Base-by-base conservation (phyloP, 2,113 vertebrate genomes). In the Edolisoma coerulescens region DNA sequence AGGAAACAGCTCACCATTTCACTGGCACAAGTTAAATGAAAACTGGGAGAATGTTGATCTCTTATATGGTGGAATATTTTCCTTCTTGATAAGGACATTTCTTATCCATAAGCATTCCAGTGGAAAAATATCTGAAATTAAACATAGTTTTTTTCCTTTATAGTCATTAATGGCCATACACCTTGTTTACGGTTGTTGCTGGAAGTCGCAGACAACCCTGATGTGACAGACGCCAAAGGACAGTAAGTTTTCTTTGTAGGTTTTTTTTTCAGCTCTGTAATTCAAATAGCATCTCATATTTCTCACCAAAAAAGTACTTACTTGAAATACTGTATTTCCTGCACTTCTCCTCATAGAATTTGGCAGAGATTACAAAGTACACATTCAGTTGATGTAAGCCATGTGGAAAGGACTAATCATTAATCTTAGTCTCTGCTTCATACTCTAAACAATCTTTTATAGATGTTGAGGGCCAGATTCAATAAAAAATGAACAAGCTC, bases 121-220 rank as follows among this genome's bases (percentile, higher is more conserved):
- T 28, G 39, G 65, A 56, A 52, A 56, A 54, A 8, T 27, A 44
- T 18, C 65, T 85, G 87, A 81, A 88, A 83, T 70, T 3, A 47
- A 84, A 47, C 15, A 9, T 11, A 32, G 7, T 65, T 60, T 63
- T 70, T 92, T 92, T 93, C 95, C 80, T 80, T 97, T 93, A 15
- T 65, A 99, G 99, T 99, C 76, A 99, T 99, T 97, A 99, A 99
- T 35, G 99, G 99, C 39, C 99, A 99, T 50, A 99, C 99, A 12
- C 98, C 99, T 24, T 99, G 99, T 91, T 97, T 99, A 93, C 98
- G 99, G 84, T 97, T 99, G 87, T 98, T 99, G 97, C 97, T 99
- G 95, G 99, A 99, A 89, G 98, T 99, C 45, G 94, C 98, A 23
- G 99, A 99, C 78, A 98, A 98, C 90, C 97, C 98, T 18, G 98